Base-by-base conservation (phyloP, 2,113 vertebrate species). In the Pleuronectes platessa region DNA sequence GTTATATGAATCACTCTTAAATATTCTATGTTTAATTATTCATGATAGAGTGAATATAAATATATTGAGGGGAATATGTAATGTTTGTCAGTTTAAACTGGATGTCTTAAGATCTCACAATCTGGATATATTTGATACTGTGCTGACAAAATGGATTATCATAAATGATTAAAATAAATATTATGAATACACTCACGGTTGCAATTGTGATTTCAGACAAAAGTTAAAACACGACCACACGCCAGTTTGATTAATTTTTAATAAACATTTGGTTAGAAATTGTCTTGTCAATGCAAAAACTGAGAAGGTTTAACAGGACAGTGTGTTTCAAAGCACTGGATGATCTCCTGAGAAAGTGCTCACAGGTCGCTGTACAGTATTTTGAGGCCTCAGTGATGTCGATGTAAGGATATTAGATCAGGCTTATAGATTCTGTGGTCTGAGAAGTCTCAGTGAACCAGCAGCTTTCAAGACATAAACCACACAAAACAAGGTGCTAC, bases 1-100 rank as follows among this genome's bases (percentile, higher is more conserved):
- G 49, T 11, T 45, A 8, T 24, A 31, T 27, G 3, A 15, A 13
- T 68, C 5, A 24, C 13, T n/a, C 15, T 54, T 12, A 61, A n/a
- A 76, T 64, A 51, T 27, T 69, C 2, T 56, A 15, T 71, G 18
- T 35, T 18, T 74, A 58, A 65, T 61, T 76, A 69, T 75, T 76
- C 56, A 15, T 59, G 71, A 76, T 53, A 79, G 77, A 76, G 66
- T 72, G 49, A 80, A 86, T 89, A 84, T 86, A 72, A 45, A 59
- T 74, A 71, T 59, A 66, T 70, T 20, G 2, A 76, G 14, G 62
- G 20, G 1, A 64, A 35, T 69, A 60, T 72, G 27, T 71, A 51
- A 69, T 81, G 35, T 60, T 40, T 66, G 20, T 67, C 17, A 56
- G 15, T 62, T 53, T 2, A 47, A 42, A 56, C 20, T 24, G 27